Base-by-base conservation (phyloP, 2,797 vertebrate species). In the Zenarchopterus dispar region DNA sequence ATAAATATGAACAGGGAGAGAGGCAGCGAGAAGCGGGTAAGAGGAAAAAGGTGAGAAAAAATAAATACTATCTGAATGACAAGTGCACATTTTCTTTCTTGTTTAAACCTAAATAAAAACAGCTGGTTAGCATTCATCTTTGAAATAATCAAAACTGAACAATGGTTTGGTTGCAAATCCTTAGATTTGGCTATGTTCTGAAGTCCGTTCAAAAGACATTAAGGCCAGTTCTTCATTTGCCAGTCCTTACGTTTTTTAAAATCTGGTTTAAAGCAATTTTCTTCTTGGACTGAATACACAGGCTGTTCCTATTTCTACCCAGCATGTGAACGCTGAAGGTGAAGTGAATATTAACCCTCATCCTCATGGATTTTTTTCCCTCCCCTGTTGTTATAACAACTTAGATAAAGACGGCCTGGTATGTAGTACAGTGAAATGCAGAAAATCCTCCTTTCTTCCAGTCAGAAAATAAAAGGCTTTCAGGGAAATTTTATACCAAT, bases 1-100 rank as follows among this genome's bases (percentile, higher is more conserved):
- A 87, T 74, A 84, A 57, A 75, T 83, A 83, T 44, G 6, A 22
- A 15, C 5, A 19, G 69, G 44, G 19, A 11, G 33, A 16, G 59
- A 26, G 43, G 49, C 9, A 57, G 17, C 22, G 17, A 49, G 42
- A 10, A 0, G 16, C 28, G 16, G 16, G n/a, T 9, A 13, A 36
- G n/a, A 28, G 62, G 18, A 22, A 43, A 26, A 57, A 70, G 59
- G 50, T n/a, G 10, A 22, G 58, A 39, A 52, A 19, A 58, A 62
- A 61, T 67, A 23, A 21, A 59, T 76, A 72, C 52, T 49, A 56
- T 50, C 47, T 0, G 11, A 51, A 7, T 2, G 10, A 18, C 11
- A 48, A 24, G 10, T 8, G 8, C 8, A 16, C 8, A 42, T 26
- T 64, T 56, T 28, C 21, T 23, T n/a, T 15, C 3, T n/a, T 15